These are phyloP conservation scores for Melieria omissa DNA, from an alignment of 2,888 invertebrate species.

Conservation along the genomic window DNA sequence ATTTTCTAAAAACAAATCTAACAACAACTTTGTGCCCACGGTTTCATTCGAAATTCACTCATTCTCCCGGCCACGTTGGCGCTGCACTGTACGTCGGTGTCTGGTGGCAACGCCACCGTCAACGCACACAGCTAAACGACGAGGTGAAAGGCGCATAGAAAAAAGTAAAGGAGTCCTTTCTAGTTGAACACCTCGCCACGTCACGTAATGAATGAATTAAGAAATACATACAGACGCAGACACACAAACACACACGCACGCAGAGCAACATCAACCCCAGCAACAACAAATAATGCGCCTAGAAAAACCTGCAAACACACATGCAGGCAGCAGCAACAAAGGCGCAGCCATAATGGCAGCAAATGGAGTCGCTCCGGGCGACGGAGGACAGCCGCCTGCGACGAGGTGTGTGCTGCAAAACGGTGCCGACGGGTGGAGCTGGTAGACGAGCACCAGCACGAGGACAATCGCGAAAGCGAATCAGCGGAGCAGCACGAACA, in stretches of 20 bases:
- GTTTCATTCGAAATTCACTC: slow-evolving; percentile 18
- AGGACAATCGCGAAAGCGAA: too few species aligned
- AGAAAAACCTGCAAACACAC: slow-evolving; percentile 27
- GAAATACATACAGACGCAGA: slow-evolving; percentile 17
- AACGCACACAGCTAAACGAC: slow-evolving; percentile 20
- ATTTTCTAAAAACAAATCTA: slow-evolving; percentile 4
- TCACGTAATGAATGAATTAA: slow-evolving; percentile 46
- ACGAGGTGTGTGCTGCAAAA: neutral
- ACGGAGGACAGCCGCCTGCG: slow-evolving; percentile 36
- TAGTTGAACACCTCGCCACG: slow-evolving; percentile 46
- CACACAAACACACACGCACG: neutral
- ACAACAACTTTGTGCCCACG: slow-evolving; percentile 12
- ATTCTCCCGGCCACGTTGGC: neutral
- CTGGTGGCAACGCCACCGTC: slow-evolving; percentile 47
- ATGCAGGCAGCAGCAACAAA: slow-evolving; percentile 12
- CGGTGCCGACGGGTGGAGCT: neutral
- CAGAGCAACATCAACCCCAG: slow-evolving; percentile 14
- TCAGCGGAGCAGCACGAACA: neutral
- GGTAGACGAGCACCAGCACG: neutral
- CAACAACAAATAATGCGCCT: slow-evolving; percentile 30
- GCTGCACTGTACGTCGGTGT: slow-evolving; percentile 11
- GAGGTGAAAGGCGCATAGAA: slow-evolving; percentile 25
- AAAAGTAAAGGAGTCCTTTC: slow-evolving; percentile 47
- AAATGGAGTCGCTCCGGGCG: slow-evolving; percentile 57
- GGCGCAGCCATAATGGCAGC: slow-evolving; percentile 51